Conservation (phyloP, 2,797 vertebrate species). For the Syndactyla subalaris region DNA sequence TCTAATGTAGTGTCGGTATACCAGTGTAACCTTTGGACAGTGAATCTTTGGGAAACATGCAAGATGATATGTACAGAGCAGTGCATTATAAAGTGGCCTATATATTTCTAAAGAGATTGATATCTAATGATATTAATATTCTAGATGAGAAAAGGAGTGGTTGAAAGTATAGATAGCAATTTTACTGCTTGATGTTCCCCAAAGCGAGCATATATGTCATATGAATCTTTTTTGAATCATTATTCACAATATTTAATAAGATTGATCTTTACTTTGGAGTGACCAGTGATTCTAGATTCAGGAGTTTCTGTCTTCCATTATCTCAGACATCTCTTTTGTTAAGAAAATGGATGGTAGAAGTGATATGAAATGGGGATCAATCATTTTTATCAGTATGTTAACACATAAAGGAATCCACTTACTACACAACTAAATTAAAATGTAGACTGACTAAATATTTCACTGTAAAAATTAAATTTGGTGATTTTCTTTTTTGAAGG, state of each 20-base stretch:
- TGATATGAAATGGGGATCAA: not conserved
- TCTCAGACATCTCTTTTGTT: not conserved
- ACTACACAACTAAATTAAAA: not conserved
- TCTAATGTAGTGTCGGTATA: not conserved
- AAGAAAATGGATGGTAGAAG: slow-evolving; percentile 12
- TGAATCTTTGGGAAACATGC: not conserved
- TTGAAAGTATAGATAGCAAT: not conserved
- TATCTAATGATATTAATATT: slow-evolving; percentile 8
- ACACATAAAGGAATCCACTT: not conserved
- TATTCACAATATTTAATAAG: not conserved
- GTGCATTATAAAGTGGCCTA: not conserved
- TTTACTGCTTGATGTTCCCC: not conserved
- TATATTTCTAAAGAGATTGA: not conserved
- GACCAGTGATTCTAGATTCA: not conserved
- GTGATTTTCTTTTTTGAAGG: too few species aligned
- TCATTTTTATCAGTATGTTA: slow-evolving; percentile 5
- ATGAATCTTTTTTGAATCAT: not conserved
- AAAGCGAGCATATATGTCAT: not conserved
- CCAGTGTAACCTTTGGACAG: not conserved
- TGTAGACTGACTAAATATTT: not conserved
- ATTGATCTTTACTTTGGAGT: slow-evolving; percentile 21
- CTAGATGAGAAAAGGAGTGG: not conserved
- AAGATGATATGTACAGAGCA: not conserved
- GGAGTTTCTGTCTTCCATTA: not conserved
- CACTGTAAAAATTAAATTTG: not conserved